Conservation (phyloP, 2,797 vertebrate species). For the Parotocinclus haroldoi region DNA sequence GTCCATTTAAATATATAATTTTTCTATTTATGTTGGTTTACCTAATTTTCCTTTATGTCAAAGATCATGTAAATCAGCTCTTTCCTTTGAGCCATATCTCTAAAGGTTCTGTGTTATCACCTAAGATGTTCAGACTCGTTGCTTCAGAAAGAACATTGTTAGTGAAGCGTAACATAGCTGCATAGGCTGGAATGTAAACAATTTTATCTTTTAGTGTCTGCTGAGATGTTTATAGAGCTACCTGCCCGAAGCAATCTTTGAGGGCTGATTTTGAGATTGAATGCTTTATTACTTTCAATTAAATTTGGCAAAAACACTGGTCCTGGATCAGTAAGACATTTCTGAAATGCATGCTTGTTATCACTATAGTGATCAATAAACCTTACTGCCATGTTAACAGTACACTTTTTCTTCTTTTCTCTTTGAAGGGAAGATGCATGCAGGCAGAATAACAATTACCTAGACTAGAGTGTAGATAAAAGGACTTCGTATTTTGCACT, state of each 20-base stretch:
- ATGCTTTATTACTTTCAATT: conserved; percentile 1
- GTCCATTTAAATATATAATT: not conserved
- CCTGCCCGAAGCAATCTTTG: not conserved
- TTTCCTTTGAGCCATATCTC: not conserved
- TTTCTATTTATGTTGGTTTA: not conserved
- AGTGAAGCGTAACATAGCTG: conserved; percentile 31
- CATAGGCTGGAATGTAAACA: conserved; percentile 50
- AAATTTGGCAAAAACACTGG: not conserved
- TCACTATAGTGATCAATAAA: not conserved
- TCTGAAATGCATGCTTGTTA: not conserved
- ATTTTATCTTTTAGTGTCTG: conserved; percentile 12
- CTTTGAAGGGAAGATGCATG: no score
- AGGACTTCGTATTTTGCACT: no score
- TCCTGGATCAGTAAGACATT: not conserved
- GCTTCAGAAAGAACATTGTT: conserved; percentile 48
- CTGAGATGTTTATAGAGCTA: conserved; percentile 13
- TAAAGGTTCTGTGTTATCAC: not conserved
- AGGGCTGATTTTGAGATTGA: conserved; percentile 6
- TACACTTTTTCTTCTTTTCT: not conserved
- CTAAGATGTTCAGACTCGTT: conserved; percentile 42
- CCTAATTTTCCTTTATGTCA: not conserved
- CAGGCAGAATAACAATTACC: no score
- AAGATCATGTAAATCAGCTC: not conserved
- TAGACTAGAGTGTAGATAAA: no score
- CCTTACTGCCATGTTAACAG: not conserved